Evolutionary conservation across 2,797 vertebrate genomes (phyloP), one percentile per base, ranked within the genome.

Genomic region (Lates japonicus): DNA sequence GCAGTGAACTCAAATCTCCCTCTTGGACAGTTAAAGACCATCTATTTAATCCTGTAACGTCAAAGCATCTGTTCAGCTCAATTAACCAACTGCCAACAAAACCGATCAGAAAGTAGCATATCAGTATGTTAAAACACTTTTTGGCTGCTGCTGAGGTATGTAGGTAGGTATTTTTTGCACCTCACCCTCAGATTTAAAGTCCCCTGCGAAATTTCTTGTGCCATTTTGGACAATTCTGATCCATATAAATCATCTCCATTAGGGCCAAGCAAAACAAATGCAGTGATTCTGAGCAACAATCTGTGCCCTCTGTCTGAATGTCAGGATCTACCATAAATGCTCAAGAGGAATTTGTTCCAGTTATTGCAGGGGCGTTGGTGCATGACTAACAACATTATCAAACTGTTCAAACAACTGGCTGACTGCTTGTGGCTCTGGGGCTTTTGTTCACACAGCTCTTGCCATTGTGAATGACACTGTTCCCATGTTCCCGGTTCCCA

Each of bases 381-480:
- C 76, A 54, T 66, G 81, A 87, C 85, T 90, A 93, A 94, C 83
- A 83, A 86, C 74, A 90, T 92, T 87, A 90, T 81, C 85, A 82
- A 91, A 84, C 86, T 88, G 82, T 92, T 84, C 82, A 93, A 93
- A 93, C 92, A 89, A 94, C 85, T 82, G 81, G 52, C 80, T 70
- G 78, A 66, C 80, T 81, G 81, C 76, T 81, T 58, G 61, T 67
- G 70, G 80, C 81, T 81, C 72, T 63, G 70, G 44, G 66, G 64
- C 85, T 79, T 81, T 83, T 81, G 84, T 84, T 82, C 72, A 41
- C 48, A 41, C 51, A 9, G 65, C 64, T 52, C 61, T 67, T 35
- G 63, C 65, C 74, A 58, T 19, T 71, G 69, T 80, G 71, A 68
- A 72, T 19, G 41, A 81, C 52, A 33, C 35, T 20, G 74, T 58